Conservation (phyloP, 2,113 vertebrate genomes). For the Naja naja region DNA sequence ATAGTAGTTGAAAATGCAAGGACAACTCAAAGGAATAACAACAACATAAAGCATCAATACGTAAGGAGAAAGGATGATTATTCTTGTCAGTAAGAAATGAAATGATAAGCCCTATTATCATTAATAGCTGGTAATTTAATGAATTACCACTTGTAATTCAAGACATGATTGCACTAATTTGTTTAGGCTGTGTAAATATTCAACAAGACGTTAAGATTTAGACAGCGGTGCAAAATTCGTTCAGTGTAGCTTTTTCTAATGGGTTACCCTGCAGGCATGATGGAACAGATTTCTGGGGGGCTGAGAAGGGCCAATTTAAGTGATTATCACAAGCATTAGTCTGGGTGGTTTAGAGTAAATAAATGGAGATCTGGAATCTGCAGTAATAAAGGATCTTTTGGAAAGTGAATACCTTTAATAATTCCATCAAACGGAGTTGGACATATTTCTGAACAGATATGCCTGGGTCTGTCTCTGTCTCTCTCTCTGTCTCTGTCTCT, state of each 20-base stretch:
- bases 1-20: not conserved
- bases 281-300: not conserved
- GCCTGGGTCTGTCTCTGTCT: not conserved
- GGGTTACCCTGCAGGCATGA: not conserved
- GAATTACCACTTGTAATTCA: conserved; percentile 42
- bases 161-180: conserved; percentile 28
- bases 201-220: not conserved
- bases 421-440: not conserved
- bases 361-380: not conserved
- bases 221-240: not conserved
- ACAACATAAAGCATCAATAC: not conserved
- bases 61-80: not conserved
- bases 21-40: not conserved
- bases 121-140: conserved; percentile 31
- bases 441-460: not conserved
- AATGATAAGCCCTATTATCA: conserved; percentile 29
- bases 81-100: conserved; percentile 18
- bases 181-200: conserved; percentile 42
- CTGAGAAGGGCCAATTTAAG: not conserved
- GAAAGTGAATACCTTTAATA: not conserved
- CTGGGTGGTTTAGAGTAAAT: not conserved
- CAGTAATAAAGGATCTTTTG: not conserved
- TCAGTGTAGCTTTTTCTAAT: not conserved
- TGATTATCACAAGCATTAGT: not conserved
- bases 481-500: too few species aligned